phyloP scores from a whole-genome alignment of 2,888 invertebrate genomes.

The Helicoverpa assulta region DNA sequence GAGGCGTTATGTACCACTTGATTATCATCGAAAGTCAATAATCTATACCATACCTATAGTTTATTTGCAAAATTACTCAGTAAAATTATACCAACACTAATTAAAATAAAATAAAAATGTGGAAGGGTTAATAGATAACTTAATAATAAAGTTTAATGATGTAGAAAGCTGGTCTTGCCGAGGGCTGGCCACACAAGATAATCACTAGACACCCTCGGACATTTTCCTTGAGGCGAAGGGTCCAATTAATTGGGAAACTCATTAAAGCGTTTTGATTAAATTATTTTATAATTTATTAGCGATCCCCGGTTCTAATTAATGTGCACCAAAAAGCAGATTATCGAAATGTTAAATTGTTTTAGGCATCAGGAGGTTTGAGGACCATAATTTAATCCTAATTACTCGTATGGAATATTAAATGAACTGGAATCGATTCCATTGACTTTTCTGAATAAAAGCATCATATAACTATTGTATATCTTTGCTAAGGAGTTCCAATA shows the following conservation, averaged over 20 bases:
- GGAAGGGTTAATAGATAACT: conserved; percentile 36
- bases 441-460: not conserved
- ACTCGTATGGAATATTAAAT: not conserved
- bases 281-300: conserved; percentile 54
- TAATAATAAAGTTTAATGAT: conserved; percentile 61
- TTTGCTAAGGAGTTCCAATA: not conserved
- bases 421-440: not conserved
- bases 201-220: conserved; percentile 67
- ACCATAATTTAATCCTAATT: not conserved
- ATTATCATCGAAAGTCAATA: too few relatives aligned
- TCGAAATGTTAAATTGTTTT: conserved; percentile 15
- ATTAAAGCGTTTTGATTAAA: conserved; percentile 69
- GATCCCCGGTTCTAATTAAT: conserved; percentile 19
- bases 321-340: conserved; percentile 8
- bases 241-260: conserved; percentile 65
- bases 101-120: conserved; percentile 13
- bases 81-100: not conserved
- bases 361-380: conserved; percentile 4
- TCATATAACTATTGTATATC: not conserved
- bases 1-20: conserved; percentile 11
- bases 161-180: conserved; percentile 55
- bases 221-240: conserved; percentile 64
- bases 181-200: conserved; percentile 65
- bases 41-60: too few relatives aligned
- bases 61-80: too few relatives aligned